phyloP scores from a whole-genome alignment of 2,888 invertebrate species.

The Lapara coniferarum region DNA sequence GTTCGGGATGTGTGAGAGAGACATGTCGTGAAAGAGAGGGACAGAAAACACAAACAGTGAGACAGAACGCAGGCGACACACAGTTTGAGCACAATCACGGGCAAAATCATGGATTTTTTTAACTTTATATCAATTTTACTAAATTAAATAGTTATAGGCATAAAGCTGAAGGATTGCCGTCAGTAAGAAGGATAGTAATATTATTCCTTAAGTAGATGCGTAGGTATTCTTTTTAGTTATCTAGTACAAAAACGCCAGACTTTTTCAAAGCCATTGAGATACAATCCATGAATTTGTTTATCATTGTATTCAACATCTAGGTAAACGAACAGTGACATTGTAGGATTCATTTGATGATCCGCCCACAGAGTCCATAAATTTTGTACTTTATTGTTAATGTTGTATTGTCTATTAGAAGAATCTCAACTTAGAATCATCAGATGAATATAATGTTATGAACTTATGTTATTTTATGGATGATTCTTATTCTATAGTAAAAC shows the following conservation, averaged over 20 bases:
- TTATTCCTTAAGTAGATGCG: too few relatives aligned
- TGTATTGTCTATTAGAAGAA: background rate
- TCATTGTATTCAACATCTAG: conserved; percentile 7
- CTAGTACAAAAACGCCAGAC: too few relatives aligned
- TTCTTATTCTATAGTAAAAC: background rate
- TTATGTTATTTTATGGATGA: background rate
- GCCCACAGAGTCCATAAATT: too few relatives aligned
- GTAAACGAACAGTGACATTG: background rate
- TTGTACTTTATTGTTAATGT: too few relatives aligned
- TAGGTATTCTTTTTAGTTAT: too few relatives aligned
- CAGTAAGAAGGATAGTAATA: too few relatives aligned
- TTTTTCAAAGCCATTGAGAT: too few relatives aligned
- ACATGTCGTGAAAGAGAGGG: conserved; percentile 80
- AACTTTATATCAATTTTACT: background rate
- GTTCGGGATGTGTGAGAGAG: conserved; percentile 79
- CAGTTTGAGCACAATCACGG: conserved; percentile 38
- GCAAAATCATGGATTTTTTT: conserved; percentile 16
- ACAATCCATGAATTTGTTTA: background rate
- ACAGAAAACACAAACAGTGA: conserved; percentile 82
- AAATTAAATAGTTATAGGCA: too few relatives aligned
- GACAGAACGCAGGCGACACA: conserved; percentile 80
- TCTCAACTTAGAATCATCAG: background rate
- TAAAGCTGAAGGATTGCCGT: too few relatives aligned
- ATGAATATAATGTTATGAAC: background rate
- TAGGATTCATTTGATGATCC: conserved; percentile 2